A percentile compares a stretch with the other conserved stretches of the same genome.
Evolutionary conservation across 2,113 vertebrate genomes (phyloP).

Genomic region (Apodemus sylvaticus): DNA sequence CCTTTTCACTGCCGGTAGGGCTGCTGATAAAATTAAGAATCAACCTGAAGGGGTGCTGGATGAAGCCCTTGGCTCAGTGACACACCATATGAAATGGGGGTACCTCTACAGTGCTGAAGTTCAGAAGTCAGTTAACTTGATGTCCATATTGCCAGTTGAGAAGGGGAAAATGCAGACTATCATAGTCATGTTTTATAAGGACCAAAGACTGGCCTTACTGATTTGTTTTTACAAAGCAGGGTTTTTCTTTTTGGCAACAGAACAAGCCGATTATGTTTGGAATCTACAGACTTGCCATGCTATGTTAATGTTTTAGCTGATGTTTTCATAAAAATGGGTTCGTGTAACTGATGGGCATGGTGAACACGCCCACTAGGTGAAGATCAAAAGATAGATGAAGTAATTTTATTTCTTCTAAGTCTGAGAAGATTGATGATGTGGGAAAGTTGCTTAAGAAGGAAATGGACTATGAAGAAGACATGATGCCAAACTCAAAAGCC

Average conservation of each 20-base stretch:
- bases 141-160: background rate
- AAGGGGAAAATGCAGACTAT: slow-evolving; percentile 26
- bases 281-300: background rate
- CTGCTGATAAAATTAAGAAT: slow-evolving; percentile 2
- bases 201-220: background rate
- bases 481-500: background rate
- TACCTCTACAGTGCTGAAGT: background rate
- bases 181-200: background rate
- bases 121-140: background rate
- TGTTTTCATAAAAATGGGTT: slow-evolving; percentile 34
- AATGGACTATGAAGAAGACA: slow-evolving; percentile 42
- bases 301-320: background rate
- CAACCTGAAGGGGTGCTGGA: background rate
- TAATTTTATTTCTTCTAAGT: background rate
- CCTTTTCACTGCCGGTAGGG: background rate
- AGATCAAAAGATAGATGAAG: slow-evolving; percentile 43
- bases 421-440: slow-evolving; percentile 22
- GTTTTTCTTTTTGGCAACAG: background rate
- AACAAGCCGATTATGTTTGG: slow-evolving; percentile 28
- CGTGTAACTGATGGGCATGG: background rate
- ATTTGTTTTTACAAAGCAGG: slow-evolving; percentile 14
- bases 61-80: background rate
- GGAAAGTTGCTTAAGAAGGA: slow-evolving; percentile 37
- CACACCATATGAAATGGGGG: background rate
- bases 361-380: background rate